Evolutionary conservation across 1,140 invertebrate genomes (phyloP), one percentile per base, ranked within the genome.

Genomic region (Pseudomyrmex sp.): DNA sequence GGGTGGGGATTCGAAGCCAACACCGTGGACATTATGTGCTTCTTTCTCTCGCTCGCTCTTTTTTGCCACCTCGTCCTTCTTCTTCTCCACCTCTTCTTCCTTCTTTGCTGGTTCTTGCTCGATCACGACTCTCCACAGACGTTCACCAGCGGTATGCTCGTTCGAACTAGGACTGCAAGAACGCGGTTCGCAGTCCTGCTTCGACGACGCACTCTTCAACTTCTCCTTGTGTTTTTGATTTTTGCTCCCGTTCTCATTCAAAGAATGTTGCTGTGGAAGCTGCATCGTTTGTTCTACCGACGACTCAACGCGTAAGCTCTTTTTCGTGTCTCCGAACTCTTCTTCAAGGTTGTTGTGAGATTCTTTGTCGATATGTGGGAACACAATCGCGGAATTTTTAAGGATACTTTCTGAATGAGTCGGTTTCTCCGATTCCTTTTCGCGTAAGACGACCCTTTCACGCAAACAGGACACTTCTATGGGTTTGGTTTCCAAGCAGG

Each of bases 401-500:
- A 50, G 52, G 13, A 74, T 56, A 80, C 35, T 23, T 69, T 15
- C 56, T 10, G 50, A 48, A 12, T n/a, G 9, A 0, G n/a, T 10
- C n/a, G 18, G 46, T 1, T 54, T 52, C 10, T 68, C 50, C 44
- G 12, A 70, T 69, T 56, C 61, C 18, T 58, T 69, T 3, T 88
- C 83, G 20, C 50, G 58, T 15, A 50, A 18, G 9, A 79, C 73
- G 76, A 69, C 58, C 50, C 74, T 77, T 68, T 54, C 56, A 72
- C 84, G 75, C 80, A 83, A 83, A 82, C 83, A 88, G 77, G 80
- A 84, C 65, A 84, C 69, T 80, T 50, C 86, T 77, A 94, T 93
- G 50, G 92, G 89, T 91, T 94, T 94, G 52, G 85, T 93, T 79
- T 94, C 94, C 89, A 94, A 91, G 92, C 91, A 93, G 75, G 91